Evolutionary conservation across 2,113 vertebrate species (phyloP), one percentile per base, ranked within the genome.

Genomic region (Coptodon rendalli): DNA sequence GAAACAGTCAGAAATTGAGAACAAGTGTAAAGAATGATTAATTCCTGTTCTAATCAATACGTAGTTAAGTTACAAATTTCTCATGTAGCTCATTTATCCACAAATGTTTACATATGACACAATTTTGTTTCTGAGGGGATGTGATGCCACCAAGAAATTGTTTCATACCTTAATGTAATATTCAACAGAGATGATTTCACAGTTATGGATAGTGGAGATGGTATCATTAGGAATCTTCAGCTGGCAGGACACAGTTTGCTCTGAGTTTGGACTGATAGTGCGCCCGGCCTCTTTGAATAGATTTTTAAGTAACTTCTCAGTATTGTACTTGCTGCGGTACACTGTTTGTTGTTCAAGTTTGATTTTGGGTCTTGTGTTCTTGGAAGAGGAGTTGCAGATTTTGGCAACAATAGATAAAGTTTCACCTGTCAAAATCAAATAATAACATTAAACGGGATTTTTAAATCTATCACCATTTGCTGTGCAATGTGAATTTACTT

Each of bases 151-250:
- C 24, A 17, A 50, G 40, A 40, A 12, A 12, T 17, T 11, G 14
- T 27, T 12, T 61, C 80, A 40, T 91, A 95, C 96, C 95, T 94
- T 95, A 4, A 96, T 3, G 19, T 66, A 54, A 81, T 95, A 92
- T 1, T 94, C 84, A 63, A 95, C 83, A 48, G 82, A 89, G 78
- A 96, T 10, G 61, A 96, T 92, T 1, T 87, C 83, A 84, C 95
- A 96, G 57, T 94, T 93, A 9, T 53, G 14, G 31, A 95, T 5
- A 2, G 80, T 85, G 27, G 56, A 16, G 3, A 16, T 6, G 24
- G 3, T 68, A 56, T 94, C 29, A 2, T 1, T 2, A 80, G 96
- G 95, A 71, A 96, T 48, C 17, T 9, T 76, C 48, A 96, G 1
- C 19, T 86, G 34, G 29, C 92, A 89, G 79, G 66, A 76, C 14